These are phyloP conservation scores for Psittacula echo DNA, from an alignment of 2,797 vertebrate species.

Conservation along the genomic window DNA sequence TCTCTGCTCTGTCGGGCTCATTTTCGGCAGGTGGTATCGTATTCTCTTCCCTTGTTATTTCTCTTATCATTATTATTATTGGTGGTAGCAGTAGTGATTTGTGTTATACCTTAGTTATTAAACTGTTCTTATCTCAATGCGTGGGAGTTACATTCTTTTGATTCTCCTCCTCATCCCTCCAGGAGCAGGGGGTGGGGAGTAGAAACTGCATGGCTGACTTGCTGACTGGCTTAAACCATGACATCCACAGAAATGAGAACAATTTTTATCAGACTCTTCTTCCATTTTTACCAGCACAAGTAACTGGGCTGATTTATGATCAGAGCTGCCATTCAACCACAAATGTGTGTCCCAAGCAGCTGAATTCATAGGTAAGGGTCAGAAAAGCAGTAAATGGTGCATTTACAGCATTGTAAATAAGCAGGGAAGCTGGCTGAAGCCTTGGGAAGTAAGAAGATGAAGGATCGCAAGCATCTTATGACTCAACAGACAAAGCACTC, in stretches of 20 bases:
- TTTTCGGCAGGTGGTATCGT: no score
- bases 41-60: no score
- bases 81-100: no score
- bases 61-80: no score
- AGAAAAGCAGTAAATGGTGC: neutral
- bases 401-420: neutral
- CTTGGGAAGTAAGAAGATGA: neutral
- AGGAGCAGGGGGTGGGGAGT: no score
- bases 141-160: no score
- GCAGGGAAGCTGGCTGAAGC: neutral
- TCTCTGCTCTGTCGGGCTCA: no score
- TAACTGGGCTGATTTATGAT: accelerated
- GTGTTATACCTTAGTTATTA: no score
- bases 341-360: neutral
- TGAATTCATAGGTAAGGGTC: neutral
- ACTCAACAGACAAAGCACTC: neutral
- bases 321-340: accelerated
- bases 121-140: no score
- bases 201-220: no score
- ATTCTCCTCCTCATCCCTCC: no score
- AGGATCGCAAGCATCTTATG: neutral
- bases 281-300: neutral
- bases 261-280: neutral
- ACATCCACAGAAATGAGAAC: neutral
- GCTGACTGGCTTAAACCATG: no score